These are phyloP conservation scores for Drosophila percnosoma DNA, from an alignment of 2,888 invertebrate species.

Conservation along the genomic window DNA sequence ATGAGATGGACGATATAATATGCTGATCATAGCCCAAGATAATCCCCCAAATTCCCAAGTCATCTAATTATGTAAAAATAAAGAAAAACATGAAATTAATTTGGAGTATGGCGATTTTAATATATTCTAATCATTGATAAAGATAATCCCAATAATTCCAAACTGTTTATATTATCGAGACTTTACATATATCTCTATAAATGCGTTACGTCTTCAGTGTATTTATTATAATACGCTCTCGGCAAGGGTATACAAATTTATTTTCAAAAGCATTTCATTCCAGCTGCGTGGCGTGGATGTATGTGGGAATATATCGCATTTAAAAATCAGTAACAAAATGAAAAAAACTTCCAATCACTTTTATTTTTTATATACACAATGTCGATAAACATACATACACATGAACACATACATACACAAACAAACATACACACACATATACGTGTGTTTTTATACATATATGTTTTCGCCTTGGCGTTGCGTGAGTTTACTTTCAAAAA, in stretches of 20 bases:
- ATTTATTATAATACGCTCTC: not conserved
- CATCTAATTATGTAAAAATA: not conserved
- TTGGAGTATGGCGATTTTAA: not conserved
- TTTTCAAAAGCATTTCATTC: slow-evolving; percentile 49
- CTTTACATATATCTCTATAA: not conserved
- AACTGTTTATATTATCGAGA: not conserved
- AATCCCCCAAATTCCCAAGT: not conserved
- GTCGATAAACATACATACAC: not conserved
- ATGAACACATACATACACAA: not conserved
- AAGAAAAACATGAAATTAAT: not conserved
- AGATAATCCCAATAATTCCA: not conserved
- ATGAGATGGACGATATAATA: not conserved
- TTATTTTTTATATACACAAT: slow-evolving; percentile 56
- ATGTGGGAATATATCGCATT: slow-evolving; percentile 49
- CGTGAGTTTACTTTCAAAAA: slow-evolving; percentile 7
- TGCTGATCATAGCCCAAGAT: not conserved
- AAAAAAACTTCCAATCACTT: slow-evolving; percentile 78
- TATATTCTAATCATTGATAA: not conserved
- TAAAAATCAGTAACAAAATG: slow-evolving; percentile 45
- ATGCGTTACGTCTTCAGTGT: not conserved
- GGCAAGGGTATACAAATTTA: slow-evolving; percentile 27
- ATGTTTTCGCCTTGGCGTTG: slow-evolving; percentile 4
- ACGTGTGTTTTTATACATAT: slow-evolving; percentile 19
- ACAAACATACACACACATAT: not conserved
- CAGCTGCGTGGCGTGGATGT: slow-evolving; percentile 9